phyloP scores from a whole-genome alignment of 2,888 invertebrate genomes.

The Odontocolon sp. region DNA sequence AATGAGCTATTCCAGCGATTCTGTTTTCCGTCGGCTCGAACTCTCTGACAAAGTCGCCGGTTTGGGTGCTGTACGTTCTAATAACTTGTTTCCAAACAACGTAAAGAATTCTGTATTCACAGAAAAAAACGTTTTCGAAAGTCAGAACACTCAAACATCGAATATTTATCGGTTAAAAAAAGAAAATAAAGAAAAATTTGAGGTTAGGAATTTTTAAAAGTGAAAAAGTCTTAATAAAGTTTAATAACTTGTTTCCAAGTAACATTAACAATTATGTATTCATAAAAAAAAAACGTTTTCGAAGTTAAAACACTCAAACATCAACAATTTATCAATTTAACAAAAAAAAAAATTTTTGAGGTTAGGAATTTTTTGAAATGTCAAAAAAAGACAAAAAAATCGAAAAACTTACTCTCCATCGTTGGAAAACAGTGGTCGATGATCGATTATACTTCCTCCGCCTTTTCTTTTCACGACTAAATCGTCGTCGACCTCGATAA shows the following conservation, averaged over 20 bases:
- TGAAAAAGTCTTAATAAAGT: too few relatives aligned
- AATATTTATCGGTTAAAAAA: too few relatives aligned
- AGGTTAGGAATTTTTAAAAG: too few relatives aligned
- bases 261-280: slow-evolving; percentile 85
- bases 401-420: slow-evolving; percentile 84
- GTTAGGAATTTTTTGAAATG: slow-evolving; percentile 12
- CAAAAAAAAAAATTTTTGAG: background rate
- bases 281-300: too few relatives aligned
- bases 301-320: slow-evolving; percentile 31
- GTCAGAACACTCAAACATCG: too few relatives aligned
- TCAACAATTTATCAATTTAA: background rate
- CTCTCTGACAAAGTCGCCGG: slow-evolving; percentile 85
- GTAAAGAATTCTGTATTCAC: slow-evolving; percentile 85
- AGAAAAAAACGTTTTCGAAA: too few relatives aligned
- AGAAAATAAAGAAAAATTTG: too few relatives aligned
- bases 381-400: slow-evolving; percentile 28
- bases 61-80: slow-evolving; percentile 85
- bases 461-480: slow-evolving; percentile 83
- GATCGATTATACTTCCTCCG: slow-evolving; percentile 84
- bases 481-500: slow-evolving; percentile 74
- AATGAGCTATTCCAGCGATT: slow-evolving; percentile 82
- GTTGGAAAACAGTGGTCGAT: slow-evolving; percentile 84
- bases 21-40: slow-evolving; percentile 82
- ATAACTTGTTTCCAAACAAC: slow-evolving; percentile 84
- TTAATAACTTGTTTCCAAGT: slow-evolving; percentile 84